Percentiles rank a stretch among this genome's conserved stretches.
Conservation (phyloP, 2,888 invertebrate species). For the Heterodera filipjevi region DNA sequence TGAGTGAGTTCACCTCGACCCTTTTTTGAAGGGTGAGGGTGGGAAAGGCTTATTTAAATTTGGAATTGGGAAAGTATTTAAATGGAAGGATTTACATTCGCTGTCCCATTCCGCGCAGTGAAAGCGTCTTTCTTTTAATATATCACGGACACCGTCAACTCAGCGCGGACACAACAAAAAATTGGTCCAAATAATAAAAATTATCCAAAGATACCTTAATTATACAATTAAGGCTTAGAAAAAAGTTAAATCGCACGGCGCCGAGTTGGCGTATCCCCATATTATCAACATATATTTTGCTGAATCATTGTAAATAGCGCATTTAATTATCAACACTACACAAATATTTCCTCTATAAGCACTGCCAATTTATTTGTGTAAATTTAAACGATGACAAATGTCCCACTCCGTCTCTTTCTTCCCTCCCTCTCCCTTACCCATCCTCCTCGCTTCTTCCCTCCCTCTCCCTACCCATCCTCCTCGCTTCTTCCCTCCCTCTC, state of each 20-base stretch:
- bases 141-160: too few relatives aligned
- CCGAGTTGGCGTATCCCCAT: too few relatives aligned
- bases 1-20: conserved; percentile 4
- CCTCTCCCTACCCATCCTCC: too few relatives aligned
- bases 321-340: too few relatives aligned
- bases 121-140: neutral
- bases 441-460: too few relatives aligned
- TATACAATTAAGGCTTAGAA: too few relatives aligned
- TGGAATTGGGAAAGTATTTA: neutral
- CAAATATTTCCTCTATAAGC: neutral
- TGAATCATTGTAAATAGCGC: neutral
- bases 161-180: too few relatives aligned
- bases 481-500: too few relatives aligned
- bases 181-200: too few relatives aligned
- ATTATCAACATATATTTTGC: too few relatives aligned
- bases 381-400: neutral
- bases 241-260: too few relatives aligned
- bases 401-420: neutral
- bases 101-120: neutral
- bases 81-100: neutral
- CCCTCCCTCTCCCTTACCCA: neutral
- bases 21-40: neutral
- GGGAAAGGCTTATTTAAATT: neutral
- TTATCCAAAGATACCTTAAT: too few relatives aligned
- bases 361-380: neutral